Conservation (phyloP, 2,888 invertebrate species). For the Stenotaenia linearis region DNA sequence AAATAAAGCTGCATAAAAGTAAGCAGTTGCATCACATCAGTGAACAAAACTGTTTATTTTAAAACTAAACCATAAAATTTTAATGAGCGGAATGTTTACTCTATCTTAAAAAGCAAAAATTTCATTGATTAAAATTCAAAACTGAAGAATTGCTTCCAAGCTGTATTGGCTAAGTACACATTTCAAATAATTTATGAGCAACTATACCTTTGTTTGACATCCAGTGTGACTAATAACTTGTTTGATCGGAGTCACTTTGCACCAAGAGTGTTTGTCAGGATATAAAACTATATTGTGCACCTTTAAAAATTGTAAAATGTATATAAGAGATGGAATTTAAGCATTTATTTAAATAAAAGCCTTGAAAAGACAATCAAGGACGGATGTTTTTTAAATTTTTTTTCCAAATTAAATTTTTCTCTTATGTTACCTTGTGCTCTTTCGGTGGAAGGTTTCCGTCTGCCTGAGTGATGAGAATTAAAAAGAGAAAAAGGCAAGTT, state of each 20-base stretch:
- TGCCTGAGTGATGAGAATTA: conserved; percentile 17
- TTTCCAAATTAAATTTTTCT: background rate
- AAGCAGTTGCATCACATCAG: too few species aligned
- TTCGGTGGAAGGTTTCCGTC: conserved; percentile 28
- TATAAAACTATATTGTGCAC: conserved; percentile 65
- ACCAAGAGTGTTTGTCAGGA: conserved; percentile 65
- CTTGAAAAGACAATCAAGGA: background rate
- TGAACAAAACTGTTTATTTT: too few species aligned
- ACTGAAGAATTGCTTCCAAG: too few species aligned
- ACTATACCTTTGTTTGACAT: conserved; percentile 53
- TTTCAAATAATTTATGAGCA: background rate
- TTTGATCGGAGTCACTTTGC: conserved; percentile 61
- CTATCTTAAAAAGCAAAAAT: too few species aligned
- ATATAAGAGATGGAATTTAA: background rate
- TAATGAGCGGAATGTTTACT: background rate
- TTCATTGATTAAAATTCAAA: too few species aligned
- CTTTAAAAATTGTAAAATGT: conserved; percentile 43
- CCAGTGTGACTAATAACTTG: conserved; percentile 58
- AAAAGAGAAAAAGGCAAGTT: conserved; percentile 14
- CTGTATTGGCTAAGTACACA: too few species aligned
- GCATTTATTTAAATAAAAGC: background rate
- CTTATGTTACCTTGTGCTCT: conserved; percentile 27
- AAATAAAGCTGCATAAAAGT: too few species aligned
- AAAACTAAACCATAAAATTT: too few species aligned
- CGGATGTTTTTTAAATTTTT: background rate